Conservation (phyloP, 2,888 invertebrate species). For the Pristionchus fissidentatus region DNA sequence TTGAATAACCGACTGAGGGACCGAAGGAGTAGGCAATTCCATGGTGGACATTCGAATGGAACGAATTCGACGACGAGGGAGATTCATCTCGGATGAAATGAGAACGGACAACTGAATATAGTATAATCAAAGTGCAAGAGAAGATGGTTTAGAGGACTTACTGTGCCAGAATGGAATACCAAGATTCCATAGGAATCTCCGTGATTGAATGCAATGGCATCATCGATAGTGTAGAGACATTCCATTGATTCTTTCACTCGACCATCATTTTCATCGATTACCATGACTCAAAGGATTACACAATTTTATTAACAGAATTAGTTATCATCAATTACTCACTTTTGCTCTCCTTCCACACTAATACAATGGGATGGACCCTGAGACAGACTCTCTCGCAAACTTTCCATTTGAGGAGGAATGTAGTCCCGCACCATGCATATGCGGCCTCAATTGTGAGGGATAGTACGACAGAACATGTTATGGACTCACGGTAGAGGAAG, state of each 20-base stretch:
- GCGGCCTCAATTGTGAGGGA: not conserved
- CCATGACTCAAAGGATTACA: not conserved
- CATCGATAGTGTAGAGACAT: not conserved
- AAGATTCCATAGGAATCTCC: slow-evolving; percentile 13
- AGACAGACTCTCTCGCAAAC: not conserved
- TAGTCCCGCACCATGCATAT: not conserved
- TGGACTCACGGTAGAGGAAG: not conserved
- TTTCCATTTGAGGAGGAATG: slow-evolving; percentile 29
- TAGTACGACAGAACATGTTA: not conserved
- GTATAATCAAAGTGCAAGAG: not conserved
- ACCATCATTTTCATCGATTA: slow-evolving; percentile 4
- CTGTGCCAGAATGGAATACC: not conserved
- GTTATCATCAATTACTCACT: not conserved
- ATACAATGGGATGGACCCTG: not conserved
- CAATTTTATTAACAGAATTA: not conserved
- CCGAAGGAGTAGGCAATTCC: not conserved
- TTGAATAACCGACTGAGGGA: not conserved
- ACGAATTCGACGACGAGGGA: not conserved
- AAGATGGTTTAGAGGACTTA: not conserved
- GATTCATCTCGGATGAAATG: not conserved
- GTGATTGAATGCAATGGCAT: slow-evolving; percentile 7
- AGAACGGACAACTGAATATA: not conserved
- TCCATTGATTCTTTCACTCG: not conserved
- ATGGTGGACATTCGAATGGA: not conserved
- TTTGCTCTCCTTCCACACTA: slow-evolving; percentile 28